A percentile compares a stretch with the other conserved stretches of the same genome.
These are phyloP conservation scores for Cepphus grylle DNA, from an alignment of 2,113 vertebrate genomes.

Conservation along the genomic window DNA sequence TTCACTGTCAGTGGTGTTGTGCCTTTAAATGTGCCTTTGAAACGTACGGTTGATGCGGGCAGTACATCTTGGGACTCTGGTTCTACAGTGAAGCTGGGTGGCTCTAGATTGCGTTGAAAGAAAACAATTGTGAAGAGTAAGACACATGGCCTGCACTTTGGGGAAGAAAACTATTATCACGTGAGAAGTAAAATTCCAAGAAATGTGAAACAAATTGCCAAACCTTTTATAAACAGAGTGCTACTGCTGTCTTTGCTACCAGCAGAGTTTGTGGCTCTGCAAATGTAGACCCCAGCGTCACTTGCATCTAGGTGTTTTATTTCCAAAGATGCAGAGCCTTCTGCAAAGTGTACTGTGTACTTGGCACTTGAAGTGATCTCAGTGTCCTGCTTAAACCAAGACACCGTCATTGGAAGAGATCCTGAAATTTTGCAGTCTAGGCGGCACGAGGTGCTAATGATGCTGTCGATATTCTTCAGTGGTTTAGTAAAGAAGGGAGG, in stretches of 20 bases:
- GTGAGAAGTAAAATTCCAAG: background rate
- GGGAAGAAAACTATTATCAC: background rate
- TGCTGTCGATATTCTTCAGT: constrained; percentile 87
- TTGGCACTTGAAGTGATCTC: constrained; percentile 81
- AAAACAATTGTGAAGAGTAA: constrained; percentile 65
- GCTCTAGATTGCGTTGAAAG: constrained; percentile 83
- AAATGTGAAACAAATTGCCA: constrained; percentile 21
- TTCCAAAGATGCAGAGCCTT: constrained; percentile 85
- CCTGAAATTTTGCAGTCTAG: constrained; percentile 94
- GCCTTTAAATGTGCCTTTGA: constrained; percentile 87
- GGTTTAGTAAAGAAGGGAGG: constrained; percentile 92
- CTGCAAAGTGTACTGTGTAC: constrained; percentile 84
- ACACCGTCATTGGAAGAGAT: constrained; percentile 89
- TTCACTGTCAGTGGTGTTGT: constrained; percentile 85
- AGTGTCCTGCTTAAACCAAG: constrained; percentile 92
- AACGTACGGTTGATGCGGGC: constrained; percentile 84
- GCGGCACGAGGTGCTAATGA: constrained; percentile 74
- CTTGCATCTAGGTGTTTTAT: constrained; percentile 81
- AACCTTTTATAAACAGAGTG: constrained; percentile 94
- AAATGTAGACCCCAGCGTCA: constrained; percentile 91
- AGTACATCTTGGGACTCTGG: constrained; percentile 85
- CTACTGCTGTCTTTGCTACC: constrained; percentile 92
- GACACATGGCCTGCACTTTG: background rate
- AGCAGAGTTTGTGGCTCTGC: constrained; percentile 90
- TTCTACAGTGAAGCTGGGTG: constrained; percentile 85